Evolutionary conservation across 2,888 invertebrate genomes (phyloP).

Genomic region (Galeopsomyia nigrocyanea): DNA sequence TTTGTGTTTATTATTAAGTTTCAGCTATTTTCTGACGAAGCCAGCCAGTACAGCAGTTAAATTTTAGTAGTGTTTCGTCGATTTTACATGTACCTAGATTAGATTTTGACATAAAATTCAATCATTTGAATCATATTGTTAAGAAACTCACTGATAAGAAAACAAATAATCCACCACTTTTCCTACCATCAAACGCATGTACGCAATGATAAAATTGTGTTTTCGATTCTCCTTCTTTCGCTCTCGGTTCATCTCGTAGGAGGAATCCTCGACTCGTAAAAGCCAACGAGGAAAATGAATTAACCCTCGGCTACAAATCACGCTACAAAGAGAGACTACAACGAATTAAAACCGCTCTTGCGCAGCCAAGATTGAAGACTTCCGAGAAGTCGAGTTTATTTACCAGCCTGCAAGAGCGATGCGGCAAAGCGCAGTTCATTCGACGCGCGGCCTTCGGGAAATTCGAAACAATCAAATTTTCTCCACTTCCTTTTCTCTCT

Average conservation of each 20-base stretch:
- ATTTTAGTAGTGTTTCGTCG: too few relatives aligned
- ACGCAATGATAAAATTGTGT: too few relatives aligned
- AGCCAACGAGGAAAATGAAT: constrained; percentile 54
- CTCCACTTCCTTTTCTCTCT: neutral
- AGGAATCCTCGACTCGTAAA: constrained; percentile 21
- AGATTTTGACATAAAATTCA: too few relatives aligned
- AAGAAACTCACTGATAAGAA: too few relatives aligned
- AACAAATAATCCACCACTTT: too few relatives aligned
- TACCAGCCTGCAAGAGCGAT: constrained; percentile 1
- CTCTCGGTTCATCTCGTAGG: neutral
- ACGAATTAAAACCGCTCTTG: constrained; percentile 49
- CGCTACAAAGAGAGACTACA: constrained; percentile 48
- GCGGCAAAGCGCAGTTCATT: constrained; percentile 19
- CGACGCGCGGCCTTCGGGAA: neutral
- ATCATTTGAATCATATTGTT: too few relatives aligned
- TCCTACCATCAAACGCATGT: too few relatives aligned
- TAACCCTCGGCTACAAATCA: constrained; percentile 57
- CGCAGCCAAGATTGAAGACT: constrained; percentile 16
- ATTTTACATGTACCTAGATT: too few relatives aligned
- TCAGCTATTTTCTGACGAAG: constrained; percentile 1
- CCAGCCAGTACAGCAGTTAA: too few relatives aligned
- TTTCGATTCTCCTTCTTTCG: neutral
- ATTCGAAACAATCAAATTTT: constrained; percentile 36
- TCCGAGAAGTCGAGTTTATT: constrained; percentile 17
- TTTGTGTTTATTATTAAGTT: constrained; percentile 29